phyloP scores from a whole-genome alignment of 2,888 invertebrate species.

The Eupithecia insigniata region DNA sequence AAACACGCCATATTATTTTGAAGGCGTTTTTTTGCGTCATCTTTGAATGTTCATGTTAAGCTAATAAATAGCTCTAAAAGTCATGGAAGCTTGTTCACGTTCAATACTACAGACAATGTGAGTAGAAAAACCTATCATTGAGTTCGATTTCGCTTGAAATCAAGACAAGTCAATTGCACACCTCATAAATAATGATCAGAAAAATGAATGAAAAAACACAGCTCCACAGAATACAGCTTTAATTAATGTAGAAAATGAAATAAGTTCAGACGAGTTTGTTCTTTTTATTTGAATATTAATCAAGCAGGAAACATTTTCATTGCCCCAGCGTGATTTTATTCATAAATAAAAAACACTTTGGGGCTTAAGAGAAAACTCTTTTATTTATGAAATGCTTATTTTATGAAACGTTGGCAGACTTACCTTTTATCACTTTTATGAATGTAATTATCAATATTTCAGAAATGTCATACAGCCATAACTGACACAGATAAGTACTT shows the following conservation, averaged over 20 bases:
- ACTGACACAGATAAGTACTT: neutral
- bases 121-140: neutral
- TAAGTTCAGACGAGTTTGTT: conserved; percentile 26
- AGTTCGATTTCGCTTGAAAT: neutral
- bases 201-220: conserved; percentile 18
- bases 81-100: neutral
- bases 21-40: too few species aligned
- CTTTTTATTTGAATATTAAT: conserved; percentile 36
- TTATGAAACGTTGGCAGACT: neutral
- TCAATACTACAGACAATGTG: neutral
- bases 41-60: too few species aligned
- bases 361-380: conserved; percentile 7
- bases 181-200: conserved; percentile 13
- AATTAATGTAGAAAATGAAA: conserved; percentile 26
- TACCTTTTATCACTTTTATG: neutral
- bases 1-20: too few species aligned
- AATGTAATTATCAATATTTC: neutral
- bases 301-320: conserved; percentile 29
- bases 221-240: conserved; percentile 17
- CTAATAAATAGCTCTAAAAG: conserved; percentile 5
- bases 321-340: conserved; percentile 23
- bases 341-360: conserved; percentile 26
- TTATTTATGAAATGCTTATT: conserved; percentile 5
- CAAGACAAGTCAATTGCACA: neutral
- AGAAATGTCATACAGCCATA: neutral